Base-by-base conservation (phyloP, 2,113 vertebrate species). In the Paradoxurus hermaphroditus region DNA sequence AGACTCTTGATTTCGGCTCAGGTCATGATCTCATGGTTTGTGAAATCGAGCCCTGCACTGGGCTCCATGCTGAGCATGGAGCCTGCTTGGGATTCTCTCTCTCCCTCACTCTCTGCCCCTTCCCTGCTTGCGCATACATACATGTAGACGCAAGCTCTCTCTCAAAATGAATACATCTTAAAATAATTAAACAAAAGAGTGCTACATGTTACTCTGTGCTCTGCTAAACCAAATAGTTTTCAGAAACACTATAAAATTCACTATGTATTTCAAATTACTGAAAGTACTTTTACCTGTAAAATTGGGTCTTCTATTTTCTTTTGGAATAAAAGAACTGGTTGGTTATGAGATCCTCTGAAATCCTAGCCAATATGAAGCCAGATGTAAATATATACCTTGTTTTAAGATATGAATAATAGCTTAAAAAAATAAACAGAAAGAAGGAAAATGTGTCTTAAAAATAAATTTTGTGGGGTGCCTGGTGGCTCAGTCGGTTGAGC, bases 251-350 rank as follows among this genome's bases (percentile, higher is more conserved):
- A 82, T 53, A 90, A 97, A 93, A 93, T 68, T 75, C 59, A 91
- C n/a, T 86, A 83, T 29, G 1, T 59, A 85, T 85, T 93, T 97
- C 39, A 87, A 88, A 85, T 82, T 86, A 95, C 31, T 91, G 91
- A 49, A 91, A 70, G 21, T 75, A 85, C 5, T 90, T 97, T 92
- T 36, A 91, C 51, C 21, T 93, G 70, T 78, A 94, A 96, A 72
- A 94, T 0, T 44, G 34, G n/a, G 14, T 82, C 29, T 83, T 91
- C 29, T 82, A 12, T 82, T 90, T 95, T 95, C 67, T 65, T 68
- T 51, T 5, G 9, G 21, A 86, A 68, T 92, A 79, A 84, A 90
- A 92, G 27, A 94, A 68, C 39, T 89, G 29, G 25, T 75, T 91
- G 36, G 2, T 70, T 84, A 95, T 82, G 41, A 95, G 46, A 77